Evolutionary conservation across 2,113 vertebrate species (phyloP).

Genomic region (Epinephelus cyanopodus): DNA sequence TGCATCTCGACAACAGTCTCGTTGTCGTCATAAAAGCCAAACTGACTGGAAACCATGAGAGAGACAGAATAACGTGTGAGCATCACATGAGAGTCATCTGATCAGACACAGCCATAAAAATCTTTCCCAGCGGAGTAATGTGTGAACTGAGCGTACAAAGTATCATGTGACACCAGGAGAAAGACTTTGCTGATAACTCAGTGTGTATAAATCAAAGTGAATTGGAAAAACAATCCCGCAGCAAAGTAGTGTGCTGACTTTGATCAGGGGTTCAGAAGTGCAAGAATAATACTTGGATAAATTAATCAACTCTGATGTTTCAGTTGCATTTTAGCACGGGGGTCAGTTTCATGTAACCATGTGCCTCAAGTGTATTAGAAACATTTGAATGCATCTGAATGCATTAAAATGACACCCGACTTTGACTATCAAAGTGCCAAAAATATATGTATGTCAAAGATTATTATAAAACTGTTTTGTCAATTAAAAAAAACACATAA

Average conservation of each 20-base stretch:
- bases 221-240: neutral
- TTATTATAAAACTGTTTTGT: neutral
- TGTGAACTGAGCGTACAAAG: neutral
- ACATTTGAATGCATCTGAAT: neutral
- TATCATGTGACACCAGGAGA: neutral
- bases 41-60: constrained; percentile 85
- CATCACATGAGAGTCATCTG: constrained; percentile 54
- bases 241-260: neutral
- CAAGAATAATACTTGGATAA: neutral
- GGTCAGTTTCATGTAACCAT: neutral
- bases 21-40: constrained; percentile 92
- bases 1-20: constrained; percentile 91
- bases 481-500: neutral
- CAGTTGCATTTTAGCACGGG: neutral
- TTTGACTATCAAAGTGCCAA: neutral
- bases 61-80: constrained; percentile 30
- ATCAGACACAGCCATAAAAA: constrained; percentile 8
- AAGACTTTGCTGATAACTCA: neutral
- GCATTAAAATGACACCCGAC: neutral
- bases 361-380: neutral
- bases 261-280: neutral
- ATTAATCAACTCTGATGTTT: neutral
- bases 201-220: neutral
- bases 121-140: neutral
- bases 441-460: neutral